phyloP scores from a whole-genome alignment of 2,797 vertebrate genomes.

The Staurois parvus region DNA sequence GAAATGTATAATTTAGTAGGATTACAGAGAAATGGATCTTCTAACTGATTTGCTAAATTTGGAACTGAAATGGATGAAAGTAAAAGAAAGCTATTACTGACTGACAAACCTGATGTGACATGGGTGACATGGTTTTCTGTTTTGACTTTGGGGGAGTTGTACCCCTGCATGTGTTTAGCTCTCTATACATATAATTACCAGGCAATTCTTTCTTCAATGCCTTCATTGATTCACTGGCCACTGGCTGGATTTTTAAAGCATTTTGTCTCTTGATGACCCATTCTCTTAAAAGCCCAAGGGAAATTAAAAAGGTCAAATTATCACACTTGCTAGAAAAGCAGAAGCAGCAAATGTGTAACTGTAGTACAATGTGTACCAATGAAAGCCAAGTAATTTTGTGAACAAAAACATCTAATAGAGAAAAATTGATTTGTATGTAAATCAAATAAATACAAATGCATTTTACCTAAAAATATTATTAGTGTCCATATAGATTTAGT shows the following conservation, averaged over 20 bases:
- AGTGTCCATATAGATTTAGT: too few species aligned
- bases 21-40: background rate
- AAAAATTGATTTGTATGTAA: conserved; percentile 46
- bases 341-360: conserved; percentile 26
- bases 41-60: background rate
- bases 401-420: conserved; percentile 40
- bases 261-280: conserved; percentile 55
- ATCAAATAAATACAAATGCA: conserved; percentile 11
- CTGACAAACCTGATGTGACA: background rate
- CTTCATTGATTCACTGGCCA: conserved; percentile 29
- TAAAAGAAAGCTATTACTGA: background rate
- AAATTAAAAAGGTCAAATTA: conserved; percentile 60
- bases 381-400: conserved; percentile 34
- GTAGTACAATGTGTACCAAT: conserved; percentile 23
- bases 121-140: background rate
- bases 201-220: conserved; percentile 35
- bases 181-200: conserved; percentile 37
- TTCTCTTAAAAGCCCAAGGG: conserved; percentile 47
- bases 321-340: conserved; percentile 45
- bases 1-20: background rate
- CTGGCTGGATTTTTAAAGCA: conserved; percentile 37
- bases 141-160: conserved; percentile 1
- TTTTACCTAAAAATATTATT: background rate
- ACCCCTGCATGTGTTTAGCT: background rate
- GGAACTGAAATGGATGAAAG: background rate